phyloP scores from a whole-genome alignment of 2,888 invertebrate species.

The Himalopsyche tibetana region DNA sequence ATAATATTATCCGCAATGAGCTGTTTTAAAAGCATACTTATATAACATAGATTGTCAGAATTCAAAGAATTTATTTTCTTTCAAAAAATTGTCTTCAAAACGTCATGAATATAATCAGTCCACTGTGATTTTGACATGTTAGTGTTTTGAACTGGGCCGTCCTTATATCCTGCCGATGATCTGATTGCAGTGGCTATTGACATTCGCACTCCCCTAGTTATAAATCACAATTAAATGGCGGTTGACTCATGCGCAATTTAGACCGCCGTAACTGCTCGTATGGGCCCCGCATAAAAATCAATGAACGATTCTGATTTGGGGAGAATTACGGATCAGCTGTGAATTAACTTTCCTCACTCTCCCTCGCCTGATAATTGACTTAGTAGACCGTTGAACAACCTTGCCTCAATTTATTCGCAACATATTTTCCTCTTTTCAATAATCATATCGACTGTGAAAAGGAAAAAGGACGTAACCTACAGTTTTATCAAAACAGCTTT shows the following conservation, averaged over 20 bases:
- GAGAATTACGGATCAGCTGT: neutral
- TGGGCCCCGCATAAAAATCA: slow-evolving; percentile 12
- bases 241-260: neutral
- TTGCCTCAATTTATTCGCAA: neutral
- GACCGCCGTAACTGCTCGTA: neutral
- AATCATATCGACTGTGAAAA: no score
- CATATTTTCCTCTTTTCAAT: neutral
- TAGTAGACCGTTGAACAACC: neutral
- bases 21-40: no score
- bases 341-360: neutral
- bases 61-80: no score
- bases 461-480: no score
- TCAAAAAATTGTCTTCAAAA: no score
- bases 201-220: neutral
- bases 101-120: no score
- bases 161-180: no score
- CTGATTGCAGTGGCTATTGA: neutral
- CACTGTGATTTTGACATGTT: no score
- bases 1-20: no score
- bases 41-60: no score
- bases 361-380: neutral
- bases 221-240: slow-evolving; percentile 6
- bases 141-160: no score
- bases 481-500: no score
- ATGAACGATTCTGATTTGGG: neutral